Conservation (phyloP, 2,888 invertebrate genomes). For the Cataglyphis livida region DNA sequence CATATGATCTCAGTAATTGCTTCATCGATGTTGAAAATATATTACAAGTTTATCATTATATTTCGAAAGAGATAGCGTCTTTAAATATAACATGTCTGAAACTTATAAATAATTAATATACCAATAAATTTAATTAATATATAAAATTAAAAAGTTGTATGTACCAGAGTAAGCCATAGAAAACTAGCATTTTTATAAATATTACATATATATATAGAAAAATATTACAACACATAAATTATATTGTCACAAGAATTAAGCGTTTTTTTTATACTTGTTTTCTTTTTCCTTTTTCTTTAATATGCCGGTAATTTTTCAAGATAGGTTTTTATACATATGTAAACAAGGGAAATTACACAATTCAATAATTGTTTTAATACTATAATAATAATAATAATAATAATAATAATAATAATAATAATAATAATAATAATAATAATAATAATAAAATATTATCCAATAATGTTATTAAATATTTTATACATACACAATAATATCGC, state of each 20-base stretch:
- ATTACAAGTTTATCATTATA: background rate
- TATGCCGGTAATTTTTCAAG: background rate
- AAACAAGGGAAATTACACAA: conserved; percentile 64
- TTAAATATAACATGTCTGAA: background rate
- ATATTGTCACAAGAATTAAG: conserved; percentile 3
- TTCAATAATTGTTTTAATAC: conserved; percentile 73
- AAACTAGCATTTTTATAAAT: conserved; percentile 4
- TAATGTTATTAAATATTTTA: conserved; percentile 82
- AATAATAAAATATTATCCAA: conserved; percentile 77
- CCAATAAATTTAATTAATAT: background rate
- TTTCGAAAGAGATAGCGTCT: background rate
- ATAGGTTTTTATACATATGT: conserved; percentile 12
- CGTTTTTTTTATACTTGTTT: conserved; percentile 10
- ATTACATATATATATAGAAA: background rate
- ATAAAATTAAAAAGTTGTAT: background rate
- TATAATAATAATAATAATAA: conserved; percentile 66
- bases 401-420: conserved; percentile 65
- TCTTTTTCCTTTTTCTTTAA: background rate
- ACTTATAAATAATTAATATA: background rate
- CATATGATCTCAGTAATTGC: background rate
- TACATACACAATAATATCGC: conserved; percentile 80
- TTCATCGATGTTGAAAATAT: conserved; percentile 9
- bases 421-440: conserved; percentile 64
- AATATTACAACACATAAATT: conserved; percentile 25
- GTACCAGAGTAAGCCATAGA: background rate